phyloP scores from a whole-genome alignment of 2,888 invertebrate genomes.

The Brachypalpus laphriformis region DNA sequence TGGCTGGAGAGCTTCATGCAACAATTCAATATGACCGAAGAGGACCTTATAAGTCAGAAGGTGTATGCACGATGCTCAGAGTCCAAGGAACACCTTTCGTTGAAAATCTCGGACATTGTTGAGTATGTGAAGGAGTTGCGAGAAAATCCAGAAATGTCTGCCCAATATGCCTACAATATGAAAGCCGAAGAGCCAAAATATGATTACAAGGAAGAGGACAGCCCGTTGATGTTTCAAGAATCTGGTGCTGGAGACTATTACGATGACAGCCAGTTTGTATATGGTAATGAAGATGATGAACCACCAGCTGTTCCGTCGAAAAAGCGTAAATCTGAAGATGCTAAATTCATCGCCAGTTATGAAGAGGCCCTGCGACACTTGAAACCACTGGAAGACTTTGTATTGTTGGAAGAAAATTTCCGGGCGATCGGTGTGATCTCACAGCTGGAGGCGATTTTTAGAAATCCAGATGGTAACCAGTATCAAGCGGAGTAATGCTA shows the following conservation, averaged over 20 bases:
- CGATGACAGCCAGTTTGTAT: constrained; percentile 41
- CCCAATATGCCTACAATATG: neutral
- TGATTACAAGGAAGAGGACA: constrained; percentile 43
- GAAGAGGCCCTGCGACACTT: constrained; percentile 76
- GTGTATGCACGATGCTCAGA: constrained; percentile 70
- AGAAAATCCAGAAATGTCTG: neutral
- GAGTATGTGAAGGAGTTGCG: constrained; percentile 71
- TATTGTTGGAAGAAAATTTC: constrained; percentile 79
- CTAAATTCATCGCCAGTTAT: constrained; percentile 55
- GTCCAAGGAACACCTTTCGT: constrained; percentile 73
- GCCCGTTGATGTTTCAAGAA: constrained; percentile 43
- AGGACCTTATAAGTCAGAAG: constrained; percentile 70
- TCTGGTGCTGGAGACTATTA: constrained; percentile 41
- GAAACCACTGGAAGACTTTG: constrained; percentile 79
- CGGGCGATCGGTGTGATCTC: constrained; percentile 80
- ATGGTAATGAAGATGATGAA: constrained; percentile 53
- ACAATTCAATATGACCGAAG: constrained; percentile 73
- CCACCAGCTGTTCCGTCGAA: neutral
- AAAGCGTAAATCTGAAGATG: neutral
- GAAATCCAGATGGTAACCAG: constrained; percentile 67
- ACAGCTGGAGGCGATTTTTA: constrained; percentile 78
- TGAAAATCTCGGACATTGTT: constrained; percentile 77
- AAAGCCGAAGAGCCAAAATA: neutral
- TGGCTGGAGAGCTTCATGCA: constrained; percentile 77
- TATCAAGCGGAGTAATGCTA: neutral